Evolutionary conservation across 2,113 vertebrate genomes (phyloP).

Genomic region (Tor tambroides): DNA sequence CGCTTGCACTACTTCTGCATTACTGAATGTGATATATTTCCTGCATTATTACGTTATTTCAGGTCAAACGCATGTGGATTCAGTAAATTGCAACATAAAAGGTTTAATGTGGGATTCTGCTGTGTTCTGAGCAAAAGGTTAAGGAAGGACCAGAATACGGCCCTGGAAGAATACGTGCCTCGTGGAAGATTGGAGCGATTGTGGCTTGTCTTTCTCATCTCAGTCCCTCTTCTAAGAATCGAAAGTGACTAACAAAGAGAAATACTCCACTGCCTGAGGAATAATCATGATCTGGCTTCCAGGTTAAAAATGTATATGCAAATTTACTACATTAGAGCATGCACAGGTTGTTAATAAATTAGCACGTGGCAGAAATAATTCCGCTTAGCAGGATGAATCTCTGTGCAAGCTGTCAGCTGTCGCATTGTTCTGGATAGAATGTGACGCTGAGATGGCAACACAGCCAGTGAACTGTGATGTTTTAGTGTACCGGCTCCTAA

Average conservation of each 20-base stretch:
- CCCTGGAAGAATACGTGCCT: slow-evolving; percentile 74
- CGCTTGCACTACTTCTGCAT: background rate
- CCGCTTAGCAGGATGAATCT: slow-evolving; percentile 90
- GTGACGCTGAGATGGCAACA: slow-evolving; percentile 82
- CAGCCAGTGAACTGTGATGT: slow-evolving; percentile 79
- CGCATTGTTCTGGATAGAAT: slow-evolving; percentile 82
- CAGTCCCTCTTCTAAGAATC: slow-evolving; percentile 68
- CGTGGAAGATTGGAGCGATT: slow-evolving; percentile 63
- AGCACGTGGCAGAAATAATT: slow-evolving; percentile 95
- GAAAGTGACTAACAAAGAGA: slow-evolving; percentile 67
- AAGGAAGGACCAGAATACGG: slow-evolving; percentile 69
- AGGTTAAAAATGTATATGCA: slow-evolving; percentile 86
- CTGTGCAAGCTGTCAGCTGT: slow-evolving; percentile 89
- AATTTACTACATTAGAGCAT: slow-evolving; percentile 83
- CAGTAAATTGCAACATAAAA: slow-evolving; percentile 35
- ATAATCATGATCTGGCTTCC: slow-evolving; percentile 75
- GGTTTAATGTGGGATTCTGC: slow-evolving; percentile 63
- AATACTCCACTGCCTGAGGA: slow-evolving; percentile 63
- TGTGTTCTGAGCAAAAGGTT: slow-evolving; percentile 67
- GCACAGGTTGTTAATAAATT: slow-evolving; percentile 87
- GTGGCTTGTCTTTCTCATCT: slow-evolving; percentile 53
- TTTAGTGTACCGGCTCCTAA: slow-evolving; percentile 73
- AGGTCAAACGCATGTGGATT: slow-evolving; percentile 38
- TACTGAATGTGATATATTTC: background rate
- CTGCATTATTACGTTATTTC: slow-evolving; percentile 28